These are phyloP conservation scores for Fulica atra DNA, from an alignment of 2,113 vertebrate genomes.

Conservation along the genomic window DNA sequence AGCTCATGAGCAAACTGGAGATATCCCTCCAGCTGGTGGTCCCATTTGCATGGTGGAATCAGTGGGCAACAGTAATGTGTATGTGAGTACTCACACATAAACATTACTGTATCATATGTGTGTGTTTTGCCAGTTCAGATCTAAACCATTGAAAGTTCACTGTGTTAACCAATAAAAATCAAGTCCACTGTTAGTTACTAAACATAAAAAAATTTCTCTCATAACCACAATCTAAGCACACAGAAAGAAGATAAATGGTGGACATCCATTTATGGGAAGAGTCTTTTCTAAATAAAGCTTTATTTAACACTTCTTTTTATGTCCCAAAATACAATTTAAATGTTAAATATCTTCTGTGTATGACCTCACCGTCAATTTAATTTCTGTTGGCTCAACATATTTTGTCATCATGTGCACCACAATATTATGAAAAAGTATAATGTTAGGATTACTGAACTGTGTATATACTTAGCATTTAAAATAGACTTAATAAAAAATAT, in stretches of 20 bases:
- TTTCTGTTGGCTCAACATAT: background rate
- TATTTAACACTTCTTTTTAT: background rate
- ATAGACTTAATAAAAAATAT: background rate
- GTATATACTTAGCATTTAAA: background rate
- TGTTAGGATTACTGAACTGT: background rate
- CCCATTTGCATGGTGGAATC: background rate
- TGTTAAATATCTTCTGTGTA: background rate
- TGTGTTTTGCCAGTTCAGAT: background rate
- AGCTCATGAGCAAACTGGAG: background rate
- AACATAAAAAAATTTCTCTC: background rate
- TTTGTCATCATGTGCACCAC: background rate
- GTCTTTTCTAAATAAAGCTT: background rate
- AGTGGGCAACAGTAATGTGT: background rate
- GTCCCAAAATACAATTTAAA: background rate
- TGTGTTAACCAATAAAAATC: background rate
- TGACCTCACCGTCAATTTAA: background rate
- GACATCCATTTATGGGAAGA: background rate
- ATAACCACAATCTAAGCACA: background rate
- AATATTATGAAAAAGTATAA: background rate
- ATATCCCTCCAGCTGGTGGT: background rate
- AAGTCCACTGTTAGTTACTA: background rate
- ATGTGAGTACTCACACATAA: background rate
- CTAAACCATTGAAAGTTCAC: background rate
- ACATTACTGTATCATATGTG: background rate
- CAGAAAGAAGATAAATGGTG: background rate